phyloP scores from a whole-genome alignment of 2,888 invertebrate genomes.

The Diplazon laetatorius region DNA sequence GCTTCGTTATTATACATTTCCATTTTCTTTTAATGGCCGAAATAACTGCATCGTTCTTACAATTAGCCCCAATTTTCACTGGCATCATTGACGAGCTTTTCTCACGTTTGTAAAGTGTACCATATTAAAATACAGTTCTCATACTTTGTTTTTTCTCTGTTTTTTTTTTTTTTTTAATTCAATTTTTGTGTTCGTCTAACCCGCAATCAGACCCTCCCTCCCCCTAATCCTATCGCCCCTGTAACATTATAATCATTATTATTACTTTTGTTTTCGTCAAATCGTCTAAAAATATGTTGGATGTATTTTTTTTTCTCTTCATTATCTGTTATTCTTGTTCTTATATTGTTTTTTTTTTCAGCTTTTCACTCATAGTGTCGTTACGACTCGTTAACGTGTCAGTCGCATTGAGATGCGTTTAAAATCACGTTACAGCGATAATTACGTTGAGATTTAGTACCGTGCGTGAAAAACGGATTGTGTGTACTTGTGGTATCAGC shows the following conservation, averaged over 20 bases:
- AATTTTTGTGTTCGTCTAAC: slow-evolving; percentile 26
- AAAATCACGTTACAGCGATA: slow-evolving; percentile 40
- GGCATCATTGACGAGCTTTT: slow-evolving; percentile 63
- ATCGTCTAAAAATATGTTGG: slow-evolving; percentile 75
- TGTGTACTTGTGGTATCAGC: slow-evolving; percentile 1
- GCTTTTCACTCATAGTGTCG: slow-evolving; percentile 23
- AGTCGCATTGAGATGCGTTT: slow-evolving; percentile 40
- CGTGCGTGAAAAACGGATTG: not conserved
- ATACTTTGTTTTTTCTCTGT: slow-evolving; percentile 52
- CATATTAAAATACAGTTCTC: slow-evolving; percentile 76
- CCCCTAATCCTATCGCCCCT: slow-evolving; percentile 14
- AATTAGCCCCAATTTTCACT: slow-evolving; percentile 26
- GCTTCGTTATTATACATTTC: slow-evolving; percentile 9
- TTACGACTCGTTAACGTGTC: slow-evolving; percentile 22
- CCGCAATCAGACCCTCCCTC: slow-evolving; percentile 4
- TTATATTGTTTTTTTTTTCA: slow-evolving; percentile 27
- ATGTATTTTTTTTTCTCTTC: slow-evolving; percentile 64
- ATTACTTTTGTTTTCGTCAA: slow-evolving; percentile 69
- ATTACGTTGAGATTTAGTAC: slow-evolving; percentile 15
- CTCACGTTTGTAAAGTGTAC: slow-evolving; percentile 71
- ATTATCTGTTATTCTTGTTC: slow-evolving; percentile 35
- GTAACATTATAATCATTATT: slow-evolving; percentile 53
- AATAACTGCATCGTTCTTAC: slow-evolving; percentile 40
- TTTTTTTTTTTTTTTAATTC: slow-evolving; percentile 33
- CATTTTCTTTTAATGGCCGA: slow-evolving; percentile 41